A percentile compares a stretch with the other conserved stretches of the same genome.
Evolutionary conservation across 2,113 vertebrate genomes (phyloP).

Genomic region (Danio rerio): GRCz12tu NC_133196.1:46302001-46302500

Average conservation of each 20-base stretch:
- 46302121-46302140: background rate
- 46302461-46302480: no score
- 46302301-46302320: background rate
- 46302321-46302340: background rate
- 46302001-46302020: no score
- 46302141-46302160: background rate
- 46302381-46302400: no score
- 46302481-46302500: no score
- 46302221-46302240: background rate
- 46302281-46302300: background rate
- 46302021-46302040: no score
- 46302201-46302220: background rate
- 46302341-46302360: background rate
- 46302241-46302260: background rate
- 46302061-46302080: no score
- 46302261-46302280: conserved; percentile 17
- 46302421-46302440: no score
- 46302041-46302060: no score
- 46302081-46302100: background rate
- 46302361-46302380: no score
- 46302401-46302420: no score
- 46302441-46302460: no score
- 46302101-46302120: conserved; percentile 14
- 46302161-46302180: conserved; percentile 13
- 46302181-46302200: conserved; percentile 24